Evolutionary conservation across 2,888 invertebrate species (phyloP).

Genomic region (Chironomus tentans): DNA sequence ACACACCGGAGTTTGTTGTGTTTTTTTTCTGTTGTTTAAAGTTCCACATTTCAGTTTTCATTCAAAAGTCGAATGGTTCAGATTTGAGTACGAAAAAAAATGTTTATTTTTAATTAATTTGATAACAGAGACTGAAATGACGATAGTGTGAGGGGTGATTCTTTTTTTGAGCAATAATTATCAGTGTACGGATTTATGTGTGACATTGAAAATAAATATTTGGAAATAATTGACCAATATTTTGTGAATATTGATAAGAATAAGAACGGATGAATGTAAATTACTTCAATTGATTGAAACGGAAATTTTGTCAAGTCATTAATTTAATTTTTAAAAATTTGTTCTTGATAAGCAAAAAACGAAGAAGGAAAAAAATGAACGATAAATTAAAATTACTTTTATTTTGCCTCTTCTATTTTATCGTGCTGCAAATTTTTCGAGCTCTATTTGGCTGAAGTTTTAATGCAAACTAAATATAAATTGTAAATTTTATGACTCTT

Average conservation of each 20-base stretch:
- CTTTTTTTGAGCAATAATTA: too few species aligned
- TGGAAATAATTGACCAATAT: too few species aligned
- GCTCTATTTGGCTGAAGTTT: neutral
- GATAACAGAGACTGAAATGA: too few species aligned
- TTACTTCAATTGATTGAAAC: neutral
- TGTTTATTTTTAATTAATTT: neutral
- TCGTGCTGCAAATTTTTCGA: neutral
- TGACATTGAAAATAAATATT: neutral
- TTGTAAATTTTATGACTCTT: too few species aligned
- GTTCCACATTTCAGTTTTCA: neutral
- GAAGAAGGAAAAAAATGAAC: neutral
- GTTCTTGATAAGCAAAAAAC: neutral
- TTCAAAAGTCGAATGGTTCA: neutral
- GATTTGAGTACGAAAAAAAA: neutral
- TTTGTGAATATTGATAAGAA: too few species aligned
- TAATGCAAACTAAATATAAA: neutral
- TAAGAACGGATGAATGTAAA: neutral
- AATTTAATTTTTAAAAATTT: neutral
- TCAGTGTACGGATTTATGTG: neutral
- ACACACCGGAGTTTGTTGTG: neutral
- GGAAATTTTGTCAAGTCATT: neutral
- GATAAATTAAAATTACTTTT: neutral
- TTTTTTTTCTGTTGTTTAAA: neutral
- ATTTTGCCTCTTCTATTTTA: constrained; percentile 1
- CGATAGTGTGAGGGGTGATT: too few species aligned